Percentiles rank a stretch among this genome's conserved stretches.
Conservation (phyloP, 2,797 vertebrate species). For the Sandelia bainsii region DNA sequence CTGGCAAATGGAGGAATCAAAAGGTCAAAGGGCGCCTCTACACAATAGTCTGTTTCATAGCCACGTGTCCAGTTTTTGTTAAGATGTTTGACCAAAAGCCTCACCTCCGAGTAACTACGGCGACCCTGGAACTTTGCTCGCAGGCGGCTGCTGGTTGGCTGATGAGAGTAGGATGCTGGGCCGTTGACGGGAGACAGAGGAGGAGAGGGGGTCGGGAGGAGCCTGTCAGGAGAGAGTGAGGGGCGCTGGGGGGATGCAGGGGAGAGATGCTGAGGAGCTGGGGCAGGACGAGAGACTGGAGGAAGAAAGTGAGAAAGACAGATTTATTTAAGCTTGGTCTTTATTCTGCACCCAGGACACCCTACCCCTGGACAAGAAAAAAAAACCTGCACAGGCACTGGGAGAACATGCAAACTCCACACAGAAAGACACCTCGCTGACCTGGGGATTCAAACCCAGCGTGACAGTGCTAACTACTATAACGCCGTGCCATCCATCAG, state of each 20-base stretch:
- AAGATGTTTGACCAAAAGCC: neutral
- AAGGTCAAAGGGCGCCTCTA: neutral
- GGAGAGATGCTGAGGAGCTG: conserved; percentile 79
- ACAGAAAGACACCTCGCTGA: no score
- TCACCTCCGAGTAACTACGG: conserved; percentile 90
- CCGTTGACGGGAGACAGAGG: conserved; percentile 76
- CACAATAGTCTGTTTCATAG: neutral
- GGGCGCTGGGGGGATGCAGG: conserved; percentile 69
- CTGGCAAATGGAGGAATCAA: conserved; percentile 21
- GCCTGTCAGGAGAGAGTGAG: conserved; percentile 74
- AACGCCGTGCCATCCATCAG: no score
- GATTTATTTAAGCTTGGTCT: neutral
- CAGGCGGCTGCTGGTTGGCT: conserved; percentile 86
- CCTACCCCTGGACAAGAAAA: no score
- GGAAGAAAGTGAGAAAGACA: conserved; percentile 13
- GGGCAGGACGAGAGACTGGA: conserved; percentile 76
- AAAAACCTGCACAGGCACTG: no score
- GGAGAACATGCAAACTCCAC: no score
- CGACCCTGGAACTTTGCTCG: conserved; percentile 90
- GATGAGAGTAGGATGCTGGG: conserved; percentile 82
- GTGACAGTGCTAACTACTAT: no score
- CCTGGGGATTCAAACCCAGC: no score
- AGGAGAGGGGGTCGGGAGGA: conserved; percentile 73
- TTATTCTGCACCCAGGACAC: no score
- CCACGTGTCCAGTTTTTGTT: neutral